A percentile compares a stretch with the other conserved stretches of the same genome.
phyloP scores from a whole-genome alignment of 2,888 invertebrate species.

The Endotricha flammealis region DNA sequence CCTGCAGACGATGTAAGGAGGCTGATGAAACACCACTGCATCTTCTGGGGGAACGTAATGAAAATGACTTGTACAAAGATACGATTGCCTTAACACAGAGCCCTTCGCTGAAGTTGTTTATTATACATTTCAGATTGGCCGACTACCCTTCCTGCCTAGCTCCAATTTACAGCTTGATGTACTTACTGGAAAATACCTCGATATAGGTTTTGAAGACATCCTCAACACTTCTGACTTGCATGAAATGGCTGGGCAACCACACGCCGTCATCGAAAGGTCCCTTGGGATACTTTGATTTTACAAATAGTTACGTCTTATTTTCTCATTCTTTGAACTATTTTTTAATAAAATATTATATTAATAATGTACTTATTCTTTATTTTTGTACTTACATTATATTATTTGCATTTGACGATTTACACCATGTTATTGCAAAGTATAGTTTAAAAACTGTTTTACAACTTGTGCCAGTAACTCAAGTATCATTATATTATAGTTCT shows the following conservation, averaged over 20 bases:
- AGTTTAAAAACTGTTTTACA: no score
- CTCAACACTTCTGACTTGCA: slow-evolving; percentile 84
- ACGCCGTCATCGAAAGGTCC: slow-evolving; percentile 87
- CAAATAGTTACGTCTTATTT: slow-evolving; percentile 25
- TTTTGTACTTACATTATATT: no score
- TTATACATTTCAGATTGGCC: slow-evolving; percentile 57
- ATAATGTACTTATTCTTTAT: slow-evolving; percentile 1
- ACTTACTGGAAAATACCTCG: slow-evolving; percentile 84
- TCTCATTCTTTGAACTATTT: slow-evolving; percentile 18
- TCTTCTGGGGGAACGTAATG: no score
- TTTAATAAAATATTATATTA: slow-evolving; percentile 18
- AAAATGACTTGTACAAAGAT: no score
- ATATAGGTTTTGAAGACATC: slow-evolving; percentile 88
- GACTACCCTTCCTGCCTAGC: slow-evolving; percentile 84
- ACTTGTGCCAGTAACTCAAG: no score
- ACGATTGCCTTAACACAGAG: no score
- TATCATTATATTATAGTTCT: no score
- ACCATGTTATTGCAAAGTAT: no score
- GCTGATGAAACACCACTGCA: no score
- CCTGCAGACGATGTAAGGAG: no score
- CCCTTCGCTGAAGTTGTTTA: no score
- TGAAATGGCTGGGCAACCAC: slow-evolving; percentile 88
- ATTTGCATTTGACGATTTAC: no score
- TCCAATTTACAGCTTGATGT: slow-evolving; percentile 85
- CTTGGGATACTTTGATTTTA: slow-evolving; percentile 81